Evolutionary conservation across 1,140 invertebrate species (phyloP).

Genomic region (Conopomorpha cramerella): DNA sequence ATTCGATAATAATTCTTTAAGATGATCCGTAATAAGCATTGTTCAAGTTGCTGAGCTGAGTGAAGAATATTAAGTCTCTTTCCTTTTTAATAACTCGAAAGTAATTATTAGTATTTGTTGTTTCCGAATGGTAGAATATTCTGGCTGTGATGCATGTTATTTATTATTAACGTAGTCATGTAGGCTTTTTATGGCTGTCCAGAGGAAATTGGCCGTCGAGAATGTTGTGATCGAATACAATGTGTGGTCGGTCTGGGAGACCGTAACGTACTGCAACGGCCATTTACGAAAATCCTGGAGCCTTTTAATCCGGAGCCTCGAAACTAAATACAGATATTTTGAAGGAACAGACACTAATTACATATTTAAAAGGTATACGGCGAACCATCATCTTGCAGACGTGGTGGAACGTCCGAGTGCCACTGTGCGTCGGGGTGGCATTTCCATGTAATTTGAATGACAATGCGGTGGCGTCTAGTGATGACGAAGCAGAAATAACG

Average conservation of each 20-base stretch:
- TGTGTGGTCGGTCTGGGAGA: too few relatives aligned
- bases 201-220: slow-evolving; percentile 35
- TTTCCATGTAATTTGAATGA: slow-evolving; percentile 39
- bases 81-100: slow-evolving; percentile 19
- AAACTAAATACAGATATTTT: too few relatives aligned
- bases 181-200: slow-evolving; percentile 28
- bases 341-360: not conserved
- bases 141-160: slow-evolving; percentile 22
- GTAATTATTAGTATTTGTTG: slow-evolving; percentile 30
- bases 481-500: slow-evolving; percentile 32
- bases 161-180: slow-evolving; percentile 39
- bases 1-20: slow-evolving; percentile 18
- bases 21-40: slow-evolving; percentile 18
- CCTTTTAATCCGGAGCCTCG: too few relatives aligned
- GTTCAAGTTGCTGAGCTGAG: slow-evolving; percentile 9
- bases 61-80: slow-evolving; percentile 8
- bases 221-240: too few relatives aligned
- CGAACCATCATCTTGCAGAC: slow-evolving; percentile 8
- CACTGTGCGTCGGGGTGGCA: slow-evolving; percentile 32
- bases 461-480: slow-evolving; percentile 36
- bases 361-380: slow-evolving; percentile 2
- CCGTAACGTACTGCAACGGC: too few relatives aligned
- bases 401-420: slow-evolving; percentile 43
- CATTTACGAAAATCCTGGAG: too few relatives aligned
- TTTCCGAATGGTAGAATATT: slow-evolving; percentile 24